Evolutionary conservation across 1,140 invertebrate genomes (phyloP), one percentile per base, ranked within the genome.

Genomic region (Tetraneura akinire): DNA sequence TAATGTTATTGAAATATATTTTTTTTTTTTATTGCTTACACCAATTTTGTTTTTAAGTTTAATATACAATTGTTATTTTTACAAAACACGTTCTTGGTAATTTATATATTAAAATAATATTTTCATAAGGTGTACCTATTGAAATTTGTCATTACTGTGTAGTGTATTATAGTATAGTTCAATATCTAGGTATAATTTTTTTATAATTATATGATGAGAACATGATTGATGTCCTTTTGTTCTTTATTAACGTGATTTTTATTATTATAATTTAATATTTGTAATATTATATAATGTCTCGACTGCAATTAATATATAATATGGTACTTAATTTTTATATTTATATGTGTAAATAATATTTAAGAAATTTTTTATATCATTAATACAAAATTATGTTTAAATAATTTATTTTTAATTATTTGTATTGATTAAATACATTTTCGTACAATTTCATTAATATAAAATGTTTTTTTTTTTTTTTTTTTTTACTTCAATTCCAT

Each of bases 281-380:
- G 26, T 47, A 47, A 13, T 68, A 26, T 68, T 68, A 68, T 23
- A 47, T 68, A 47, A 11, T 68, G 45, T 68, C 14, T 68, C n/a
- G 66, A 68, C 66, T 68, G 66, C 42, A 68, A 68, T 23, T 68
- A 68, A 68, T 57, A 57, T 11, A 23, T 8, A 18, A n/a, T 68
- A 68, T 47, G 42, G 14, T 68, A 47, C 5, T 68, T 68, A 16
- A 68, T 23, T 47, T 42, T 68, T 68, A 47, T 23, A 47, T 68
- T 8, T 26, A 21, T 68, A 8, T 68, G 16, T 45, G 26, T 23
- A 26, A 8, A 47, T 68, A 47, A 47, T 21, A 45, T 45, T 47
- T 42, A 45, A 68, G 11, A 18, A 13, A 68, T 26, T 68, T 37
- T 68, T 68, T 47, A 47, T 68, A 68, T 47, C 6, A 42, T 45